Conservation (phyloP, 53 echinoderm and acorn worm genomes). For the Glandiceps talaboti region DNA sequence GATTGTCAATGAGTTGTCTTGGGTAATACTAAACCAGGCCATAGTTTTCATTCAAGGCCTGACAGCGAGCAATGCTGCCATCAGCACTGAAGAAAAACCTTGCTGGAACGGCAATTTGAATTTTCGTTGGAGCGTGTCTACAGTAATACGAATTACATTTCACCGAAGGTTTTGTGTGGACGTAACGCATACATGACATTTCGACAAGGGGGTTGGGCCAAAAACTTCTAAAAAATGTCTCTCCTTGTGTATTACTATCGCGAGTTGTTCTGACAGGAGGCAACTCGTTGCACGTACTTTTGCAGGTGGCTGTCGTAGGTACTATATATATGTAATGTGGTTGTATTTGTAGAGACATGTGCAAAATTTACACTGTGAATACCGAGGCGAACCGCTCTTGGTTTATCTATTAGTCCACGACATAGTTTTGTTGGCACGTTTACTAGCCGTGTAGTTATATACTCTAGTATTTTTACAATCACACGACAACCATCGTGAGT, state of each 20-base stretch:
- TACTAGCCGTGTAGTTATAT: neutral
- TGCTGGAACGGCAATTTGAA: neutral
- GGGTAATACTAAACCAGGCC: neutral
- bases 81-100: neutral
- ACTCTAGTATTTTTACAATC: neutral
- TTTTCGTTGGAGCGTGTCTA: neutral
- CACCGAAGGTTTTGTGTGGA: neutral
- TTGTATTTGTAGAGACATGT: no score
- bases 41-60: neutral
- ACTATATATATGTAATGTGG: no score
- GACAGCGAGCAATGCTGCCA: neutral
- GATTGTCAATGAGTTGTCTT: neutral
- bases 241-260: neutral
- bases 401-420: neutral
- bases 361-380: neutral
- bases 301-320: no score
- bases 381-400: neutral
- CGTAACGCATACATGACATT: neutral
- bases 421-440: neutral
- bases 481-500: neutral
- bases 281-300: no score
- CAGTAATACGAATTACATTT: neutral
- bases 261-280: neutral
- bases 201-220: neutral
- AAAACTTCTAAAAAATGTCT: neutral